Evolutionary conservation across 2,113 vertebrate genomes (phyloP).

Genomic region (Ornithorhynchus anatinus): DNA sequence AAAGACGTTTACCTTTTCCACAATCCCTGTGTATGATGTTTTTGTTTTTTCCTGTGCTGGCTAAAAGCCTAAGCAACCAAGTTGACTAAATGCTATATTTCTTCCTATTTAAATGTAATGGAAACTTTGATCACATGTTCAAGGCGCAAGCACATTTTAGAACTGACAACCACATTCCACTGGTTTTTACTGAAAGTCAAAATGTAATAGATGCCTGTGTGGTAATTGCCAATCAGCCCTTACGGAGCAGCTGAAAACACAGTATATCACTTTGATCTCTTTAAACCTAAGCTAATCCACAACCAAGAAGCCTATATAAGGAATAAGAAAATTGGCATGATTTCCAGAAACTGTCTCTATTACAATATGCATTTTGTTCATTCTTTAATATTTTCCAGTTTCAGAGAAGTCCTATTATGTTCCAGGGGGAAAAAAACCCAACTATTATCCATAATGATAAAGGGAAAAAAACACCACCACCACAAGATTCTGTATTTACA

Average conservation of each 20-base stretch:
- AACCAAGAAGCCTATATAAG: constrained; percentile 63
- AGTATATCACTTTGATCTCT: constrained; percentile 74
- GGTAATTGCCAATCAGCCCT: constrained; percentile 71
- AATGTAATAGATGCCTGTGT: constrained; percentile 72
- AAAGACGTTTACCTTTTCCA: not conserved
- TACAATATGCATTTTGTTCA: constrained; percentile 58
- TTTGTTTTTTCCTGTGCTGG: constrained; percentile 16
- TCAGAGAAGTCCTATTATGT: constrained; percentile 21
- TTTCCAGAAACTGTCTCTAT: constrained; percentile 56
- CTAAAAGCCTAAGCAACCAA: constrained; percentile 28
- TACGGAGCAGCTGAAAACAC: constrained; percentile 70
- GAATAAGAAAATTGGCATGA: constrained; percentile 63
- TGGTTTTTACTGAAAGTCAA: constrained; percentile 62
- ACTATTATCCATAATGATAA: constrained; percentile 16
- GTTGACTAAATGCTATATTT: constrained; percentile 41
- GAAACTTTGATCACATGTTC: constrained; percentile 55
- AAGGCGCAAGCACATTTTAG: constrained; percentile 55
- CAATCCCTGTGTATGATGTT: not conserved
- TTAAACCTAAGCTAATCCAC: constrained; percentile 61
- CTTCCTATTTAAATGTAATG: constrained; percentile 47
- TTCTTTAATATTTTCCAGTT: constrained; percentile 47
- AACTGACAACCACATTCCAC: constrained; percentile 50
- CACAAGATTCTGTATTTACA: not conserved
- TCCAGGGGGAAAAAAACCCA: constrained; percentile 32
- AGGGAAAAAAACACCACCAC: constrained; percentile 30